Conservation (phyloP, 2,888 invertebrate species). For the Agrochola macilenta region DNA sequence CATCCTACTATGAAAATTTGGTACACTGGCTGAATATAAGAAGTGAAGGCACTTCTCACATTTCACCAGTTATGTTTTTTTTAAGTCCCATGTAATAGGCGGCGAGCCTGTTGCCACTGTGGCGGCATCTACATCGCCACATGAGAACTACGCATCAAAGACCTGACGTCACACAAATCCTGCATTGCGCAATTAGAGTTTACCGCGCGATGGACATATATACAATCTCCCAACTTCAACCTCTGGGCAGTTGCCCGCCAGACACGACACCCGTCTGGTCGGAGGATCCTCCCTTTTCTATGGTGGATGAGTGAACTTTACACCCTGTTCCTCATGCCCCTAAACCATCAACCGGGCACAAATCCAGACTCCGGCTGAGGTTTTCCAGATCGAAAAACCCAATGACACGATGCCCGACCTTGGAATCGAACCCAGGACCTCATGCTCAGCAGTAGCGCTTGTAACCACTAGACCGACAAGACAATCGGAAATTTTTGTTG, state of each 20-base stretch:
- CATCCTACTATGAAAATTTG: neutral
- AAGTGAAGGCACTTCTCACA: neutral
- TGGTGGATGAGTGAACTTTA: too few relatives aligned
- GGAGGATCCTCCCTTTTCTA: too few relatives aligned
- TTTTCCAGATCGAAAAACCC: neutral
- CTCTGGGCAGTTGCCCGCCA: too few relatives aligned
- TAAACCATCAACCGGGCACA: neutral
- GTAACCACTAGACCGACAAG: neutral
- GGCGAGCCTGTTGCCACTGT: neutral
- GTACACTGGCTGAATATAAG: neutral
- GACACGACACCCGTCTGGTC: too few relatives aligned
- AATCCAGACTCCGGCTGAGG: neutral
- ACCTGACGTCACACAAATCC: too few relatives aligned
- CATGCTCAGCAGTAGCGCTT: neutral
- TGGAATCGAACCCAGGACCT: neutral
- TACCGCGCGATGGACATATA: too few relatives aligned
- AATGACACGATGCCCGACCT: neutral
- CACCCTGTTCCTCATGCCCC: too few relatives aligned
- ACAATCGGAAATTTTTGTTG: neutral
- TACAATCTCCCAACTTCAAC: too few relatives aligned
- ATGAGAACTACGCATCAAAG: too few relatives aligned
- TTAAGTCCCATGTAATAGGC: neutral
- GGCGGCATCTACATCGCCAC: too few relatives aligned
- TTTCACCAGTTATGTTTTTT: neutral
- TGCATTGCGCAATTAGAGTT: too few relatives aligned